Base-by-base conservation (phyloP, 2,888 invertebrate species). In the Tetanocera ferruginea region DNA sequence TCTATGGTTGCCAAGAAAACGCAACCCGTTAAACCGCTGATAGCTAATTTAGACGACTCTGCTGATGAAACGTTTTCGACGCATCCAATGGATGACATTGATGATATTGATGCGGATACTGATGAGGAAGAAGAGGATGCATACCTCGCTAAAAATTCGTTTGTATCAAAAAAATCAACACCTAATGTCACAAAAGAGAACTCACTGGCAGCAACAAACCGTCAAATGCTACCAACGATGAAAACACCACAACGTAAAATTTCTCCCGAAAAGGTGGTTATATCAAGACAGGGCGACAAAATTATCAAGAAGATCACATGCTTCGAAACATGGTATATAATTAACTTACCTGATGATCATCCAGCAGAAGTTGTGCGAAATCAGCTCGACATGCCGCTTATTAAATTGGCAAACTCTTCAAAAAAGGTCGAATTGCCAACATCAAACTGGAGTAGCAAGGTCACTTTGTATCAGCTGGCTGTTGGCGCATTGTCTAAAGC, bases 251-350 rank as follows among this genome's bases (percentile, higher is more conserved):
- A 43, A n/a, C 78, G 82, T 6, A 85, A 86, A 72, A 70, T 83
- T 34, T 86, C 88, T 25, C 84, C 86, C 0, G 89, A 88, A 82
- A 89, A 88, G 78, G 87, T 88, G 23, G 85, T 87, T 0, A 85
- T 88, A 5, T 86, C 87, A 19, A 84, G 87, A 14, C 88, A 89
- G 75, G 88, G 89, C 11, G 89, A 89, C 23, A 87, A 88, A 71
- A 81, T 89, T 3, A 86, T 90, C 2, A 89, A 89, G 77, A 90
- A 90, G 82, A 88, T 90, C 5, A 90, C 90, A n/a, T 89, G 89
- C 82, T 90, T 88, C 73, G 90, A 90, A 78, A 90, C 89, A 17
- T 90, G 90, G 90, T 89, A 89, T 78, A 89, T 90, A 23, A 89
- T 90, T 23, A 87, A 87, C 76, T 83, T 87, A 62, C 87, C 87